A percentile compares a stretch with the other conserved stretches of the same genome.
These are phyloP conservation scores for Enchytraeus crypticus DNA, from an alignment of 2,888 invertebrate species.

Conservation along the genomic window DNA sequence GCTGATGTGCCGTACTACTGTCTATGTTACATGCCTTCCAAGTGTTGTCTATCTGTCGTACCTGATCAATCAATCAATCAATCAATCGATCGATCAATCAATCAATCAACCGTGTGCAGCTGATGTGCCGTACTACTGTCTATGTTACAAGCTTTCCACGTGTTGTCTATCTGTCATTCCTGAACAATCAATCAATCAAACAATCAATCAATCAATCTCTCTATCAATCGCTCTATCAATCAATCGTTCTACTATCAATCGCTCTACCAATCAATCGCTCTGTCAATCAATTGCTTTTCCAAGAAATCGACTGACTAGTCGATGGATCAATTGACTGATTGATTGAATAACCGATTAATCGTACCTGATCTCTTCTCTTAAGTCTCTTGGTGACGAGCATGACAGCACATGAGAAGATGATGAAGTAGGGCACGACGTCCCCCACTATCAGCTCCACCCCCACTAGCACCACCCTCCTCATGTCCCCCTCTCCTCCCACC, in stretches of 20 bases:
- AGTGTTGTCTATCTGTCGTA: conserved; percentile 20
- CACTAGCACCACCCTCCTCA: conserved; percentile 38
- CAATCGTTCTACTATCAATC: no score
- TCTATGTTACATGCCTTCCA: conserved; percentile 30
- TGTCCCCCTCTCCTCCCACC: conserved; percentile 19
- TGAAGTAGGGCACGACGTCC: conserved; percentile 34
- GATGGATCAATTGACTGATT: no score
- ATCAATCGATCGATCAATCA: no score
- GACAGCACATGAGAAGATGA: conserved; percentile 31
- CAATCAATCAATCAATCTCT: no score
- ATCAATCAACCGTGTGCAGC: conserved; percentile 24
- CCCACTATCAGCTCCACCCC: conserved; percentile 34
- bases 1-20: conserved; percentile 21
- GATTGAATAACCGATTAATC: no score
- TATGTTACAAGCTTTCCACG: conserved; percentile 27
- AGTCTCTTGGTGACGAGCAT: conserved; percentile 21
- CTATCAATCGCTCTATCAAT: no score
- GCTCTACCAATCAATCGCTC: no score
- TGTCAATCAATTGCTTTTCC: no score
- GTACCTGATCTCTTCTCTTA: conserved; percentile 15
- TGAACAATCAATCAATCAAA: no score
- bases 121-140: conserved; percentile 25
- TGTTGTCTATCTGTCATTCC: conserved; percentile 21
- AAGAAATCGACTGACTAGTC: no score
- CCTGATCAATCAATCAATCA: no score